Evolutionary conservation across 2,113 vertebrate genomes (phyloP).

Genomic region (Lanius collurio): DNA sequence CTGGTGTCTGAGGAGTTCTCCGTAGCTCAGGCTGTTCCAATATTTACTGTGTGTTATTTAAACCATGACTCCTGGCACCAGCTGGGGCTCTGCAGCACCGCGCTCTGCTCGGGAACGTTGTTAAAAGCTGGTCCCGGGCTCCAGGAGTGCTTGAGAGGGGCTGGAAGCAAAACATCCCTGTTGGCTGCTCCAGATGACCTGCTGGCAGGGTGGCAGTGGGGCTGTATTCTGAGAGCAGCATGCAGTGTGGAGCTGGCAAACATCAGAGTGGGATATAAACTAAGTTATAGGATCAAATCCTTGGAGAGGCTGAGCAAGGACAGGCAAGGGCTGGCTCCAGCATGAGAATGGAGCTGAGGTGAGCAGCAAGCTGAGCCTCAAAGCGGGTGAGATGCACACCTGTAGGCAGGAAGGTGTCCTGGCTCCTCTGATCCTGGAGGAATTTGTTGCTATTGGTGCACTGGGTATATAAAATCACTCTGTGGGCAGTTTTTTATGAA

Average conservation of each 20-base stretch:
- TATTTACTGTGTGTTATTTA: slow-evolving; percentile 47
- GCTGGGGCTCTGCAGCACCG: neutral
- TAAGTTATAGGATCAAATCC: neutral
- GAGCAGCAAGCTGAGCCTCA: accelerated
- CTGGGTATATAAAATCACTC: neutral
- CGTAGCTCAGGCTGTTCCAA: neutral
- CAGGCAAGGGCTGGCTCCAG: neutral
- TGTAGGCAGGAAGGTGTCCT: neutral
- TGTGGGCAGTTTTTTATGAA: accelerated
- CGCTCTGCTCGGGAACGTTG: neutral
- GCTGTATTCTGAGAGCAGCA: neutral
- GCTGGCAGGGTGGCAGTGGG: neutral
- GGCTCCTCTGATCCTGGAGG: neutral
- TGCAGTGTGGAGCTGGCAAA: neutral
- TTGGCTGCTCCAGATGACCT: neutral
- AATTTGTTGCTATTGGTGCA: neutral
- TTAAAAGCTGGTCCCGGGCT: neutral
- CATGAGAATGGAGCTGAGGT: accelerated
- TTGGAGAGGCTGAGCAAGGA: neutral
- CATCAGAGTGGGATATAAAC: neutral
- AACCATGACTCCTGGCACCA: neutral
- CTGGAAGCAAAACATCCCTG: neutral
- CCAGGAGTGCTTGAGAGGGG: neutral
- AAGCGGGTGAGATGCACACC: neutral
- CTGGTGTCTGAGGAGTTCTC: slow-evolving; percentile 40